A percentile compares a stretch with the other conserved stretches of the same genome.
Conservation (phyloP, 2,113 vertebrate species). For the Muntiacus reevesi region DNA sequence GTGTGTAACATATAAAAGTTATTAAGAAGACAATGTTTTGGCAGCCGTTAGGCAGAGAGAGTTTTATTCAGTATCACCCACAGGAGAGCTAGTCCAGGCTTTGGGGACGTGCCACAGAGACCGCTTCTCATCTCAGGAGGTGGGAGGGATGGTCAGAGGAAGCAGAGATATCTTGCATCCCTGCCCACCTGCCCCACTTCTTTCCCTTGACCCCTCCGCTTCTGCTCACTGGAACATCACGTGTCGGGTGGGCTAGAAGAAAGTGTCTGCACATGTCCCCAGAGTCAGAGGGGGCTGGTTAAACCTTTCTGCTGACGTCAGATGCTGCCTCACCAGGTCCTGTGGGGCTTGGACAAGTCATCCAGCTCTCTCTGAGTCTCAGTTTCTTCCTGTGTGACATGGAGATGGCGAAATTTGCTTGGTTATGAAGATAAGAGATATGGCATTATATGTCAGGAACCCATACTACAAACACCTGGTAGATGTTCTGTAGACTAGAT, state of each 20-base stretch:
- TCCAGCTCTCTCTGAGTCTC: background rate
- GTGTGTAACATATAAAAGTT: background rate
- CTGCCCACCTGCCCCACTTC: background rate
- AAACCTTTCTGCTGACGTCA: background rate
- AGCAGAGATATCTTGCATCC: background rate
- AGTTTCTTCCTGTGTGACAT: background rate
- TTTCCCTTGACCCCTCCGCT: background rate
- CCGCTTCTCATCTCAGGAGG: background rate
- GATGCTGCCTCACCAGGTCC: background rate
- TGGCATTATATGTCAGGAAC: background rate
- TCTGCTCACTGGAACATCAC: background rate
- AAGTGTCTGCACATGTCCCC: background rate
- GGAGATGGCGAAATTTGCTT: background rate
- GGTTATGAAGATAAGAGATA: background rate
- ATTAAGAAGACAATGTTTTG: background rate
- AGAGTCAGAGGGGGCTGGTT: background rate
- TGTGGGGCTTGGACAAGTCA: background rate
- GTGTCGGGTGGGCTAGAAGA: background rate
- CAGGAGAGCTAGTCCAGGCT: background rate
- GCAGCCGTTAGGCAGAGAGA: background rate
- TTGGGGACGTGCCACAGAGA: background rate
- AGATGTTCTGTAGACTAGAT: background rate
- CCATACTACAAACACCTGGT: background rate
- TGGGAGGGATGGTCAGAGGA: background rate
- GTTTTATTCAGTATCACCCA: background rate